Percentiles rank a stretch among this genome's conserved stretches.
Evolutionary conservation across 2,113 vertebrate species (phyloP).

Genomic region (Carassius carassius): DNA sequence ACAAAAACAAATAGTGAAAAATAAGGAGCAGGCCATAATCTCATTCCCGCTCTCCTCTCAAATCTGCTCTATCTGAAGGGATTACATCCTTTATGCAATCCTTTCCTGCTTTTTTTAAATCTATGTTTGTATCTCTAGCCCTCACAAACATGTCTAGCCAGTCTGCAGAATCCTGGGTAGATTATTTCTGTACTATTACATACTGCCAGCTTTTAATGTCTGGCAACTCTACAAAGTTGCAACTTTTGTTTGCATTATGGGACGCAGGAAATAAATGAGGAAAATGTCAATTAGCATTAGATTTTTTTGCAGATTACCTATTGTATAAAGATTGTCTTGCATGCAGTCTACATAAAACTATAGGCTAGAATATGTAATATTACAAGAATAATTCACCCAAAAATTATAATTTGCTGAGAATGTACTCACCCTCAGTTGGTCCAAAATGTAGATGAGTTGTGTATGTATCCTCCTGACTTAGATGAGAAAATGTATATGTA

Average conservation of each 20-base stretch:
- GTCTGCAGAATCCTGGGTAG: constrained; percentile 41
- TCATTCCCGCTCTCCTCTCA: neutral
- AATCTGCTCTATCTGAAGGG: constrained; percentile 53
- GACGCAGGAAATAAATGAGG: neutral
- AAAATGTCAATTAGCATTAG: neutral
- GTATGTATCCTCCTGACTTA: too few relatives aligned
- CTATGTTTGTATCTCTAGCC: constrained; percentile 48
- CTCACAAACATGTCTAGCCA: constrained; percentile 47
- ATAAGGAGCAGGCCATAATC: constrained; percentile 10
- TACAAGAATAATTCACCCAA: too few relatives aligned
- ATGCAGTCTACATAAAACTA: neutral
- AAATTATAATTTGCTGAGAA: too few relatives aligned
- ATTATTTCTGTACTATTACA: constrained; percentile 43
- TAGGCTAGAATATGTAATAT: neutral
- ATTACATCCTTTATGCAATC: constrained; percentile 54
- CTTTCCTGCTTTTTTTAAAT: constrained; percentile 51
- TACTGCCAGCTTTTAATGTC: constrained; percentile 15
- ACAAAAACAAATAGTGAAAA: neutral
- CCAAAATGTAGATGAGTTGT: too few relatives aligned
- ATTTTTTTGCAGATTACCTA: neutral
- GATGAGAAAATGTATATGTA: too few relatives aligned
- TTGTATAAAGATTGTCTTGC: neutral
- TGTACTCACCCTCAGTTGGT: too few relatives aligned
- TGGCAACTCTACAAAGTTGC: neutral
- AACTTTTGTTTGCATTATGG: neutral